These are phyloP conservation scores for Aleiodes sp. DNA, from an alignment of 1,140 invertebrate species.

Conservation along the genomic window DNA sequence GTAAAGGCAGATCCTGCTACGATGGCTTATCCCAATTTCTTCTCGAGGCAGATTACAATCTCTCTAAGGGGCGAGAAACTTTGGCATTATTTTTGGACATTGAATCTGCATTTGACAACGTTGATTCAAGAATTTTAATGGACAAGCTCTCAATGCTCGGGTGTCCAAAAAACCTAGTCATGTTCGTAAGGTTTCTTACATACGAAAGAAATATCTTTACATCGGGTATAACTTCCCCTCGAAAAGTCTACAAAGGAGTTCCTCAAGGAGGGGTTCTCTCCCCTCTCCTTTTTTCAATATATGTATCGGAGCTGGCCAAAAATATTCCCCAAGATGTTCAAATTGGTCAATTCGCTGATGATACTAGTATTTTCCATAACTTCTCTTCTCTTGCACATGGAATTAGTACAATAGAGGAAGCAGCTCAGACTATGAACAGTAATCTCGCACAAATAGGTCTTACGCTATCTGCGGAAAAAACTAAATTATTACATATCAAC, in stretches of 20 bases:
- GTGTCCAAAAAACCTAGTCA: background rate
- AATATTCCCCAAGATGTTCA: background rate
- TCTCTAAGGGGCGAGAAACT: background rate
- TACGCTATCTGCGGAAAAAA: conserved; percentile 13
- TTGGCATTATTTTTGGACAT: conserved; percentile 13
- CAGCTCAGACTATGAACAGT: background rate
- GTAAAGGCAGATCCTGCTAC: background rate
- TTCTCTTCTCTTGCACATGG: background rate
- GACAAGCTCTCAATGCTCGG: background rate
- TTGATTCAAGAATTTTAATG: background rate
- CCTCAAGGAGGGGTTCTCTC: conserved; percentile 18
- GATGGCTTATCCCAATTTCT: background rate
- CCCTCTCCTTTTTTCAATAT: conserved; percentile 24
- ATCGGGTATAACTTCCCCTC: background rate
- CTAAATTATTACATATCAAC: conserved; percentile 21
- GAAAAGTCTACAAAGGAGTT: background rate
- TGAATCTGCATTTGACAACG: conserved; percentile 6
- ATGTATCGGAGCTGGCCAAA: conserved; percentile 20
- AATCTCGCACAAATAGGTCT: background rate
- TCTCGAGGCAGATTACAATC: background rate
- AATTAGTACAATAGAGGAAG: background rate
- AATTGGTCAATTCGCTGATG: conserved; percentile 26
- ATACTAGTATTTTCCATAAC: conserved; percentile 15
- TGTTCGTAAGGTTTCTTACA: background rate
- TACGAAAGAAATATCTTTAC: background rate